Conservation (phyloP, 2,797 vertebrate species). For the Pseudopleuronectes americanus region DNA sequence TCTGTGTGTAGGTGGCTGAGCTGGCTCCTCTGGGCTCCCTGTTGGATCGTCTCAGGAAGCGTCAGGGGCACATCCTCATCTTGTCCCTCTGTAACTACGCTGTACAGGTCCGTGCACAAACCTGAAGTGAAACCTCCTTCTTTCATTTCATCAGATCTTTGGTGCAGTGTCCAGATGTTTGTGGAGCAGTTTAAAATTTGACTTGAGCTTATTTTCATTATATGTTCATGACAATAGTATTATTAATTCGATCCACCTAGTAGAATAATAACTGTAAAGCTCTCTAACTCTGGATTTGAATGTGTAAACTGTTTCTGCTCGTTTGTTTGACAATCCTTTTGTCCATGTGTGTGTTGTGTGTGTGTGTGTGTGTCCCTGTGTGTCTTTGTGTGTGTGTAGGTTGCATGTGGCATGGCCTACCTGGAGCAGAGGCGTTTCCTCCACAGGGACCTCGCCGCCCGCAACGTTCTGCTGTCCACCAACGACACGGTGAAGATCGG, state of each 20-base stretch:
- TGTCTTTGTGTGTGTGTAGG: conserved; percentile 66
- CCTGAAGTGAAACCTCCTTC: background rate
- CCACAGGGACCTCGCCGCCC: conserved; percentile 94
- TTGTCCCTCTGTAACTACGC: conserved; percentile 94
- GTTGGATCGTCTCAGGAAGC: conserved; percentile 94
- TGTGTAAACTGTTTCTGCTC: no score
- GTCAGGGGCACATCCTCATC: conserved; percentile 96
- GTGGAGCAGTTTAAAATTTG: no score
- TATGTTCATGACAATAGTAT: no score
- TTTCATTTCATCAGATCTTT: background rate
- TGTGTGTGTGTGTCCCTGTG: background rate
- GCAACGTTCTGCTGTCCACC: conserved; percentile 94
- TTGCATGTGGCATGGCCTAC: conserved; percentile 97
- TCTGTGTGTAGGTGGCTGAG: conserved; percentile 89
- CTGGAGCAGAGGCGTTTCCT: conserved; percentile 96
- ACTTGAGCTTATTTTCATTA: no score
- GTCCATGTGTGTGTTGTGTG: no score
- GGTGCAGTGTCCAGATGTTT: no score
- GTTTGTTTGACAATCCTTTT: no score
- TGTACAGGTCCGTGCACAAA: conserved; percentile 85
- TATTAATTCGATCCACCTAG: no score
- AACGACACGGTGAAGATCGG: conserved; percentile 96
- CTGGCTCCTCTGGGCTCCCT: conserved; percentile 94
- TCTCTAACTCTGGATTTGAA: no score
- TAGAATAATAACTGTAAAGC: no score